These are phyloP conservation scores for Xestobium rufovillosum DNA, from an alignment of 2,888 invertebrate genomes.

Conservation along the genomic window DNA sequence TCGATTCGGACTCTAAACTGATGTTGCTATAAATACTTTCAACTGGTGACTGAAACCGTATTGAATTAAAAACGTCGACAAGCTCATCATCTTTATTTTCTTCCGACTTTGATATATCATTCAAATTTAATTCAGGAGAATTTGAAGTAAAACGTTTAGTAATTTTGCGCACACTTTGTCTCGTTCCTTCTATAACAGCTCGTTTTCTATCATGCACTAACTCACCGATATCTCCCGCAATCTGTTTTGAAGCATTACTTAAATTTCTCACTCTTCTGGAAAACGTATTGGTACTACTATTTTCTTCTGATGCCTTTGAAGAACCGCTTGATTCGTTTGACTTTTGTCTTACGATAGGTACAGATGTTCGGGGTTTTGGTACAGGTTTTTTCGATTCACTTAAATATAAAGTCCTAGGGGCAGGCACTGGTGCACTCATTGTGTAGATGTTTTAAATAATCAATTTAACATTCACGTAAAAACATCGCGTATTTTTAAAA, in stretches of 20 bases:
- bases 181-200: constrained; percentile 58
- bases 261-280: constrained; percentile 46
- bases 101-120: constrained; percentile 20
- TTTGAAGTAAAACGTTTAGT: constrained; percentile 35
- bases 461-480: no score
- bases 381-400: constrained; percentile 45
- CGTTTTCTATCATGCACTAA: constrained; percentile 51
- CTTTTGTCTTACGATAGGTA: constrained; percentile 31
- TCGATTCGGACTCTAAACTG: constrained; percentile 29
- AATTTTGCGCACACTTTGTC: constrained; percentile 42
- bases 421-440: constrained; percentile 33
- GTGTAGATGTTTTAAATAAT: constrained; percentile 13
- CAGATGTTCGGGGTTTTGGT: constrained; percentile 48
- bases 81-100: constrained; percentile 28
- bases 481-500: no score
- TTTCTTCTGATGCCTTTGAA: constrained; percentile 19
- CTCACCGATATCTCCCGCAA: constrained; percentile 49
- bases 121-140: constrained; percentile 13
- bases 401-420: constrained; percentile 29
- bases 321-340: constrained; percentile 13
- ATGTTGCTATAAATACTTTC: constrained; percentile 34
- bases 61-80: constrained; percentile 53
- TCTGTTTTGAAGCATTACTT: constrained; percentile 50
- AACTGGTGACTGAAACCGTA: constrained; percentile 58
- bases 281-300: constrained; percentile 32